Percentiles rank a stretch among this genome's conserved stretches.
Evolutionary conservation across 2,888 invertebrate genomes (phyloP).

Genomic region (Eristalinus aeneus): DNA sequence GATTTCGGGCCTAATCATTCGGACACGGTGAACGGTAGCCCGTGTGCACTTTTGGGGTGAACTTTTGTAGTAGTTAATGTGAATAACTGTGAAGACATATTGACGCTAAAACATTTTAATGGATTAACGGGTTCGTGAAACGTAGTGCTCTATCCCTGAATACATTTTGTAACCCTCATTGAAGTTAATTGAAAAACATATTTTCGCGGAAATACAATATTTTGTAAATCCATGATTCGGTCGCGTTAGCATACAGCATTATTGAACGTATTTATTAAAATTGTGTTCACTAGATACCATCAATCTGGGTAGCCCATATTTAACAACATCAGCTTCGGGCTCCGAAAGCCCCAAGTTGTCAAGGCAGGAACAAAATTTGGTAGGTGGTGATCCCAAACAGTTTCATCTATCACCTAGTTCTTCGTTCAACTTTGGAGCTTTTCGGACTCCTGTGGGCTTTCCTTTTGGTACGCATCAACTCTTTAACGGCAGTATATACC

Average conservation of each 20-base stretch:
- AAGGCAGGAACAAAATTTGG: conserved; percentile 53
- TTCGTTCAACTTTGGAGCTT: conserved; percentile 79
- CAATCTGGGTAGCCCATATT: conserved; percentile 81
- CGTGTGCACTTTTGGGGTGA: conserved; percentile 45
- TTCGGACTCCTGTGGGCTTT: conserved; percentile 75
- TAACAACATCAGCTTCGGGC: conserved; percentile 78
- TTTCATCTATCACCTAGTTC: conserved; percentile 78
- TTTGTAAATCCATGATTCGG: conserved; percentile 32
- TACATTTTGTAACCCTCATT: neutral
- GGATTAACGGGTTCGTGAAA: conserved; percentile 50
- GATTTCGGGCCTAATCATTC: conserved; percentile 79
- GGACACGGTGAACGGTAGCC: conserved; percentile 73
- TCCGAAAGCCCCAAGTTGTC: conserved; percentile 76
- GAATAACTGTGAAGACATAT: neutral
- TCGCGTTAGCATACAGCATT: conserved; percentile 37
- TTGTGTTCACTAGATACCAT: conserved; percentile 56
- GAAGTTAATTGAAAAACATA: neutral
- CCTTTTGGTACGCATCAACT: conserved; percentile 72
- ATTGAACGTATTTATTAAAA: conserved; percentile 36
- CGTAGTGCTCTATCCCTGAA: conserved; percentile 11
- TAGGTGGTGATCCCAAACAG: conserved; percentile 71
- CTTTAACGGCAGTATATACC: conserved; percentile 66
- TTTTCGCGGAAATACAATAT: neutral
- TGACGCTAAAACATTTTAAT: conserved; percentile 29
- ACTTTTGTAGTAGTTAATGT: conserved; percentile 28